Base-by-base conservation (phyloP, 2,888 invertebrate genomes). In the Bunonema sp. region DNA sequence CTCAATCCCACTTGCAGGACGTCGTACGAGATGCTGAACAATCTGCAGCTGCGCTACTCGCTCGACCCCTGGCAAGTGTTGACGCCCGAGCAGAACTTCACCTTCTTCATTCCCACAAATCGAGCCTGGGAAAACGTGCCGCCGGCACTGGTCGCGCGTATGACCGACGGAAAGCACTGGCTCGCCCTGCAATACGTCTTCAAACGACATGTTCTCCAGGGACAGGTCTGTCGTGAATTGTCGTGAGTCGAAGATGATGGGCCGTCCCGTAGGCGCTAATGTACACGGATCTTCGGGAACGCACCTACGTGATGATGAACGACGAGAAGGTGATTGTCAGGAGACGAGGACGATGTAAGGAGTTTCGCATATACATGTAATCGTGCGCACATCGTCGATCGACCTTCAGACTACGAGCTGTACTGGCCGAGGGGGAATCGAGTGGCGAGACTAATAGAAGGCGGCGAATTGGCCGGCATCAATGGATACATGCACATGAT, bases 401-500 rank as follows among this genome's bases (percentile, higher is more conserved):
- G 12, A 7, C 7, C 30, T 58, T 36, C 50, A 68, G 68, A 52
- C 37, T 69, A 58, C 42, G 62, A 68, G 39, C 49, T 68, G 34
- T 69, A 62, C 42, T 68, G 68, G 68, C 68, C 68, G 15, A 45
- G 65, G 19, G 68, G 67, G 7, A 61, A 66, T 39, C 53, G 57
- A 3, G 60, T 59, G 4, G 68, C 68, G 1, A 52, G 56, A 4
- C 46, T 68, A 7, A 44, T 67, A 1, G 66, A 68, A 46, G 79
- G 87, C 51, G 83, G 88, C 20, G 86, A 91, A 70, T 84, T 91
- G 3, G 83, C 35, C 41, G 88, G 88, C 71, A 87, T 84, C 70
- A 89, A 89, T 69, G 89, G 89, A 38, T 82, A 86, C 57, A 87
- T 89, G 57, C 88, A 89, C 71, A 84, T 87, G 49, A 85, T 89